Conservation (phyloP, 2,113 vertebrate genomes). For the Chaenocephalus aceratus region DNA sequence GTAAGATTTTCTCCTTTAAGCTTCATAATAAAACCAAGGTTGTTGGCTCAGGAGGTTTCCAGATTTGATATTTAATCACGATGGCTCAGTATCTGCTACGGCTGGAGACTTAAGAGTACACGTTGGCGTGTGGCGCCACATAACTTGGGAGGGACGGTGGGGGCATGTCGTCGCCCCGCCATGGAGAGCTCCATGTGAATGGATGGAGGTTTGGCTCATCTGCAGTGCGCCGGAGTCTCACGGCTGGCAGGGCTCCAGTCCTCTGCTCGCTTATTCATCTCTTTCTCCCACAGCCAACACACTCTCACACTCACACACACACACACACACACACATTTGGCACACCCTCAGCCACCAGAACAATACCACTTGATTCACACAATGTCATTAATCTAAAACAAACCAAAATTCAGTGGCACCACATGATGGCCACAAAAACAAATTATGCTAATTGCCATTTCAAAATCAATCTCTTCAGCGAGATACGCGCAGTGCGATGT, state of each 20-base stretch:
- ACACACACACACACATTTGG: conserved; percentile 23
- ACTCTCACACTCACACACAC: conserved; percentile 35
- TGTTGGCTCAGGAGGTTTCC: conserved; percentile 26
- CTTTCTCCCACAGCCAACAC: conserved; percentile 67
- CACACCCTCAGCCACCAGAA: conserved; percentile 29
- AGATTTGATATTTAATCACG: conserved; percentile 42
- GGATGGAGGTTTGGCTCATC: conserved; percentile 76
- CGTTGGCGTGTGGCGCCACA: neutral
- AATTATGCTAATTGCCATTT: conserved; percentile 46
- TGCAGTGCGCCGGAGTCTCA: conserved; percentile 78
- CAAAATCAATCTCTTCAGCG: conserved; percentile 23
- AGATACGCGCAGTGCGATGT: conserved; percentile 20
- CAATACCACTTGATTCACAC: conserved; percentile 48
- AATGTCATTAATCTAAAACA: conserved; percentile 55
- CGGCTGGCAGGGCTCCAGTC: conserved; percentile 73
- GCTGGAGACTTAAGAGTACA: neutral
- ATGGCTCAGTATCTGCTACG: conserved; percentile 12
- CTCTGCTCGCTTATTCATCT: conserved; percentile 75
- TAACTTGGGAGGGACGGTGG: conserved; percentile 5
- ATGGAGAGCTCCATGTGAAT: conserved; percentile 60
- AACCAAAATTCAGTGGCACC: conserved; percentile 42
- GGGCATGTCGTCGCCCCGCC: conserved; percentile 44
- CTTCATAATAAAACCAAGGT: conserved; percentile 47
- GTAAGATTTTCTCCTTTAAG: conserved; percentile 52
- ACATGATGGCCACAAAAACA: conserved; percentile 29